These are phyloP conservation scores for Dendrolimus houi DNA, from an alignment of 2,888 invertebrate species.

Conservation along the genomic window DNA sequence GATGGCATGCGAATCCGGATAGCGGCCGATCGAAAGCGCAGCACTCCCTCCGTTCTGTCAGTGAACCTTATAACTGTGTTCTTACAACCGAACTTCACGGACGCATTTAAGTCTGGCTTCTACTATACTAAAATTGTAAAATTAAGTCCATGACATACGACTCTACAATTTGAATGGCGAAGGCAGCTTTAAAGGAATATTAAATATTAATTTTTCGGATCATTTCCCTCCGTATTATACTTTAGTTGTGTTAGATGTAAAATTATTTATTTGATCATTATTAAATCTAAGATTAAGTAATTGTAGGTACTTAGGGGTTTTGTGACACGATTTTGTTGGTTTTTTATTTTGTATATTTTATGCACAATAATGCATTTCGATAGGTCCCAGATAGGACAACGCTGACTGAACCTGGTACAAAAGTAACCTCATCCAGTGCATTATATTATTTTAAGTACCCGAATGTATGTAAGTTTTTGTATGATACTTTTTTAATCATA, in stretches of 20 bases:
- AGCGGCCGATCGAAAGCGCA: too few relatives aligned
- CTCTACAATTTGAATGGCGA: conserved; percentile 17
- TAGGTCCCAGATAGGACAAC: conserved; percentile 37
- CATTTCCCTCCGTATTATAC: conserved; percentile 53
- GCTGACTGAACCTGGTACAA: conserved; percentile 63
- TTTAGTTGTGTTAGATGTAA: conserved; percentile 31
- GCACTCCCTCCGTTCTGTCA: too few relatives aligned
- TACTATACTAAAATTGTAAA: too few relatives aligned
- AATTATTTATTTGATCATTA: conserved; percentile 55
- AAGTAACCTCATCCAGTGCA: conserved; percentile 64
- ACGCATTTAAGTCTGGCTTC: too few relatives aligned
- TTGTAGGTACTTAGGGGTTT: conserved; percentile 32
- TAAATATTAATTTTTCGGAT: conserved; percentile 23
- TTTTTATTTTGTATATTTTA: conserved; percentile 38
- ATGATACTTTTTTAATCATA: conserved; percentile 47
- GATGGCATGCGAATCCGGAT: too few relatives aligned
- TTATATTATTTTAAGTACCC: conserved; percentile 57
- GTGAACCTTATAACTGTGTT: too few relatives aligned
- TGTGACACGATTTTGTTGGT: conserved; percentile 36
- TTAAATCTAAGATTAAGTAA: conserved; percentile 17
- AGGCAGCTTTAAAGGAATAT: not conserved
- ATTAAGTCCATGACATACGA: too few relatives aligned
- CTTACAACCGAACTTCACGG: too few relatives aligned
- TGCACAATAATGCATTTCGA: conserved; percentile 61
- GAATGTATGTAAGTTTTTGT: conserved; percentile 55